Base-by-base conservation (phyloP, 2,888 invertebrate species). In the Arrhopalites spinosus region DNA sequence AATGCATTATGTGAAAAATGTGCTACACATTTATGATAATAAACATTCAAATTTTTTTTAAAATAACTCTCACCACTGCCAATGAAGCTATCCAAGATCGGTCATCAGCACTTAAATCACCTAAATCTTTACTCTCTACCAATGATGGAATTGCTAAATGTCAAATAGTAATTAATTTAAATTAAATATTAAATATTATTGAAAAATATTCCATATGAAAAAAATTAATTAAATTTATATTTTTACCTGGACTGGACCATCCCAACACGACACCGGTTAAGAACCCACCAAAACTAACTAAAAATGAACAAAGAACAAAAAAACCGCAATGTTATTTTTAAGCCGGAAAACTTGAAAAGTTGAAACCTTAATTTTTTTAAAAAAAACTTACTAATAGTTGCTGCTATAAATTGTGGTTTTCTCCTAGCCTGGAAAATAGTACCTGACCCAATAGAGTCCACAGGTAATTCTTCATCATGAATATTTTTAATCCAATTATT, bases 211-310 rank as follows among this genome's bases (percentile, higher is more conserved):
- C n/a, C n/a, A n/a, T n/a, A n/a, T n/a, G n/a, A n/a, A n/a, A n/a
- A n/a, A n/a, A n/a, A n/a, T n/a, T n/a, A n/a, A n/a, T n/a, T n/a
- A n/a, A n/a, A n/a, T n/a, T n/a, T n/a, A n/a, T n/a, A n/a, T n/a
- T n/a, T n/a, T n/a, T n/a, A n/a, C n/a, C n/a, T 43, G 78, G 76
- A 11, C 76, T 72, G 29, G 74, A 74, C 76, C 76, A 78, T 17
- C 74, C 76, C 15, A 78, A 56, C 0, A 78, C 78, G 15, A 70
- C 74, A 1, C 78, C 78, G 1, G 76, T 56, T 8, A 72, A 72
- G 36, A 78, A 78, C 8, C 76, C 67, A 0, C 78, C 78, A 17
- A 76, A 74, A 23, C 76, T 75, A 5, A 76, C 78, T 78, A 27
- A 7, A 43, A 61, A 69, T 69, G 61, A 20, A 30, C 15, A 13